phyloP scores from a whole-genome alignment of 2,888 invertebrate species.

The Cataglyphis altisquamis region DNA sequence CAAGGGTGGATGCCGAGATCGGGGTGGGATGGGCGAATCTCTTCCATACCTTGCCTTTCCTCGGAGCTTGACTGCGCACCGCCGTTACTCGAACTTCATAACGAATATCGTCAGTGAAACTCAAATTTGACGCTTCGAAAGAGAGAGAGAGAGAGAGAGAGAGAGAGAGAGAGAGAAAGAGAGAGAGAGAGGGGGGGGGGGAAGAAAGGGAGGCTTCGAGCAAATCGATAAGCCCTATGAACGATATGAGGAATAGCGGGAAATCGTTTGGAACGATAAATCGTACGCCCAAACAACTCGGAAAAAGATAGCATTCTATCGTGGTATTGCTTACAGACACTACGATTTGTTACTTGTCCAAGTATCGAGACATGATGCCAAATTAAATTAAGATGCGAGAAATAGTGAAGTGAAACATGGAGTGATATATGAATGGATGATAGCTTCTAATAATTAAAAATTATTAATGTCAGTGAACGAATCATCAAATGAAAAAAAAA shows the following conservation, averaged over 20 bases:
- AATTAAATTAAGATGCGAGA: constrained; percentile 15
- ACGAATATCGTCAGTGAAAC: constrained; percentile 77
- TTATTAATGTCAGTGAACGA: neutral
- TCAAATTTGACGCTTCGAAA: constrained; percentile 67
- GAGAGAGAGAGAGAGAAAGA: neutral
- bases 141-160: constrained; percentile 14
- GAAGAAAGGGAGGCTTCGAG: constrained; percentile 1
- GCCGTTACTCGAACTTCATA: constrained; percentile 77
- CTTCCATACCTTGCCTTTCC: constrained; percentile 72
- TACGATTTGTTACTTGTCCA: constrained; percentile 28
- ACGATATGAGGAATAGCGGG: constrained; percentile 45
- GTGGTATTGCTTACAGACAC: constrained; percentile 27
- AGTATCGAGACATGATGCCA: constrained; percentile 2
- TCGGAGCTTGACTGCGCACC: constrained; percentile 62
- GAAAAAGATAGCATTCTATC: constrained; percentile 44
- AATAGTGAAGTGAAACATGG: neutral
- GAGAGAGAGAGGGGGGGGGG: neutral
- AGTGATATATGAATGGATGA: neutral
- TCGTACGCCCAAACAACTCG: constrained; percentile 22
- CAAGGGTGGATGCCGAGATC: constrained; percentile 64
- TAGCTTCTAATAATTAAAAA: constrained; percentile 2
- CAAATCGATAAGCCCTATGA: constrained; percentile 49
- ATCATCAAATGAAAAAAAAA: neutral
- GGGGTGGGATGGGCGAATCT: constrained; percentile 70
- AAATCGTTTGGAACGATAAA: constrained; percentile 38